phyloP scores from a whole-genome alignment of 2,888 invertebrate genomes.

The Melanchra persicariae region DNA sequence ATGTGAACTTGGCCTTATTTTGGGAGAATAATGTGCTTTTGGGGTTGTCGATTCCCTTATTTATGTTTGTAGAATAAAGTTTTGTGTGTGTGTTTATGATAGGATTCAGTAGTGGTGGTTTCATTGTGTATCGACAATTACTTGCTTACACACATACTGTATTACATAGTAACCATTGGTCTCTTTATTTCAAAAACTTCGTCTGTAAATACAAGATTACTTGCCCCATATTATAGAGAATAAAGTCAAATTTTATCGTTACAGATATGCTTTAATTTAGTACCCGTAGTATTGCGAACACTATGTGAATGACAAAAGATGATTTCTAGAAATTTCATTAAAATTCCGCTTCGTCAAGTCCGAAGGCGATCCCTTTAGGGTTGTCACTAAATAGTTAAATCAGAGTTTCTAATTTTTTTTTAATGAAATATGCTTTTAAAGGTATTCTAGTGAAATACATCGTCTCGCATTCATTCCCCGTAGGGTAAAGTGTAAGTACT shows the following conservation, averaged over 20 bases:
- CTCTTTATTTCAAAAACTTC: background rate
- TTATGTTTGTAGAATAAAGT: slow-evolving; percentile 23
- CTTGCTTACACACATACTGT: background rate
- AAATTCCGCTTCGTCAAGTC: slow-evolving; percentile 87
- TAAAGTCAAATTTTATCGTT: background rate
- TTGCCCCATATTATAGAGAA: background rate
- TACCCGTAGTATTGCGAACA: slow-evolving; percentile 42
- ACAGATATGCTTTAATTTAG: slow-evolving; percentile 34
- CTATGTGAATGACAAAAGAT: slow-evolving; percentile 78
- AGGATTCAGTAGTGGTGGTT: background rate
- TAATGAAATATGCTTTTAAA: background rate
- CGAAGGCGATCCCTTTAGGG: slow-evolving; percentile 77
- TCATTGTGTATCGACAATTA: background rate
- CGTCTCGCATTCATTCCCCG: background rate
- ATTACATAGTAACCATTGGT: background rate
- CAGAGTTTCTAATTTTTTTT: background rate
- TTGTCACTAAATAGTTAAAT: slow-evolving; percentile 63
- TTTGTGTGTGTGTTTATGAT: background rate
- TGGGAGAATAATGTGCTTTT: slow-evolving; percentile 38
- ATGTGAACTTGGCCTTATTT: slow-evolving; percentile 64
- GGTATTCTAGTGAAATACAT: background rate
- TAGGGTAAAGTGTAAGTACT: background rate
- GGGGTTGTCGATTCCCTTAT: slow-evolving; percentile 50
- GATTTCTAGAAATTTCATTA: slow-evolving; percentile 87
- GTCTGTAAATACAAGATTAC: background rate